Conservation (phyloP, 1,140 invertebrate species). For the Atta cephalotes region DNA sequence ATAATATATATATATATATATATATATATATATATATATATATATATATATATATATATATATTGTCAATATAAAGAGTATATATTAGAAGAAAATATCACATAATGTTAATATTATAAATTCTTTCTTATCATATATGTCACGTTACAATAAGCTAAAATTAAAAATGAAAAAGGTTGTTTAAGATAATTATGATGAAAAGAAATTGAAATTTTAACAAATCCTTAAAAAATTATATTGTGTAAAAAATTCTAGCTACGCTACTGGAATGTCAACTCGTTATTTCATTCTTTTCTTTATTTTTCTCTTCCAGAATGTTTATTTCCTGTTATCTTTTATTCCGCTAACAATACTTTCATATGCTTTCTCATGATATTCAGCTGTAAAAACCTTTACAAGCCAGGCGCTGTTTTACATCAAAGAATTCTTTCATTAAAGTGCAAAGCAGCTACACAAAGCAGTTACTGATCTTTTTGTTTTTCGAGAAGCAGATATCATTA, state of each 20-base stretch:
- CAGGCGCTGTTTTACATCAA: constrained; percentile 27
- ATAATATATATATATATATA: no score
- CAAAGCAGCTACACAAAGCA: constrained; percentile 2
- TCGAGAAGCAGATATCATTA: not conserved
- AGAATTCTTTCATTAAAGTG: constrained; percentile 36
- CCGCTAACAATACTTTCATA: constrained; percentile 35
- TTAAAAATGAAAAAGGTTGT: not conserved
- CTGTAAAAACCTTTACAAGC: not conserved
- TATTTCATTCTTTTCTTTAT: constrained; percentile 1
- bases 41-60: no score
- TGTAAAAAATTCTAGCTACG: not conserved
- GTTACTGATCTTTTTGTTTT: not conserved
- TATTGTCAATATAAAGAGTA: not conserved
- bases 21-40: no score
- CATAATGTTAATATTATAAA: constrained; percentile 3
- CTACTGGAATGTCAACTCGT: constrained; percentile 4
- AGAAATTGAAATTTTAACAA: not conserved
- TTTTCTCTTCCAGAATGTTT: not conserved
- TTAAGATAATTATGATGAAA: not conserved
- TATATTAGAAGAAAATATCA: not conserved
- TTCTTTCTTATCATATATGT: not conserved
- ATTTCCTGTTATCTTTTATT: constrained; percentile 11
- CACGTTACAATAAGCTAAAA: not conserved
- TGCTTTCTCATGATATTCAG: not conserved
- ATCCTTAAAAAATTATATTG: not conserved